Percentiles rank a stretch among this genome's conserved stretches.
phyloP scores from a whole-genome alignment of 2,113 vertebrate genomes.

The Syngnathoides biaculeatus region DNA sequence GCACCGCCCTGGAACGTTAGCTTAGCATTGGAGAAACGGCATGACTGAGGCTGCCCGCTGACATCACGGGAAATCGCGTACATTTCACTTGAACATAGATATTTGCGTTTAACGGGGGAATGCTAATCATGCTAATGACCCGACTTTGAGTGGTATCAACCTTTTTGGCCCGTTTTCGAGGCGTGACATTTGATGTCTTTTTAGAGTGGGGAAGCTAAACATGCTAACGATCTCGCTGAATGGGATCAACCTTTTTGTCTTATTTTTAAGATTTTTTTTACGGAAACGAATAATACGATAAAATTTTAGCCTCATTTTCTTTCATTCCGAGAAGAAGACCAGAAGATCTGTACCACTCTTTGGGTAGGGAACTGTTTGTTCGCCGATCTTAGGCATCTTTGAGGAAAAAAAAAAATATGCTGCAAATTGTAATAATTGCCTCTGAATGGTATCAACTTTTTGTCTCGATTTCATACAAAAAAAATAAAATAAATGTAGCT shows the following conservation, averaged over 20 bases:
- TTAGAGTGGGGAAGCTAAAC: background rate
- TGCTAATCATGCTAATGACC: background rate
- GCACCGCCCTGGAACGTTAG: conserved; percentile 1
- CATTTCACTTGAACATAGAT: too few species aligned
- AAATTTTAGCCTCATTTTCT: background rate
- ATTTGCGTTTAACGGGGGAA: too few species aligned
- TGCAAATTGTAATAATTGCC: background rate
- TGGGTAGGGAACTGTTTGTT: background rate
- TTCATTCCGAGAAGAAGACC: background rate
- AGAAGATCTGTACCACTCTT: background rate
- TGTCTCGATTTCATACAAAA: background rate
- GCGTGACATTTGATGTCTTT: too few species aligned
- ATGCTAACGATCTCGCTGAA: background rate
- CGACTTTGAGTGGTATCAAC: too few species aligned
- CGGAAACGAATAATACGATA: background rate
- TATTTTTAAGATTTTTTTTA: too few species aligned
- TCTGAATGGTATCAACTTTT: conserved; percentile 1
- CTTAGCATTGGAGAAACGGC: conserved; percentile 11
- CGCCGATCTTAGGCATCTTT: background rate
- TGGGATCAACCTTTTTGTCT: background rate
- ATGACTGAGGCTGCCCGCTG: background rate
- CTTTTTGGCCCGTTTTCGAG: background rate
- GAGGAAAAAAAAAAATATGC: background rate
- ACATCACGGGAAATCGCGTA: too few species aligned
- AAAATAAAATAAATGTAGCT: background rate